Evolutionary conservation across 2,888 invertebrate genomes (phyloP), one percentile per base, ranked within the genome.

Genomic region (Brachyopa scutellaris): DNA sequence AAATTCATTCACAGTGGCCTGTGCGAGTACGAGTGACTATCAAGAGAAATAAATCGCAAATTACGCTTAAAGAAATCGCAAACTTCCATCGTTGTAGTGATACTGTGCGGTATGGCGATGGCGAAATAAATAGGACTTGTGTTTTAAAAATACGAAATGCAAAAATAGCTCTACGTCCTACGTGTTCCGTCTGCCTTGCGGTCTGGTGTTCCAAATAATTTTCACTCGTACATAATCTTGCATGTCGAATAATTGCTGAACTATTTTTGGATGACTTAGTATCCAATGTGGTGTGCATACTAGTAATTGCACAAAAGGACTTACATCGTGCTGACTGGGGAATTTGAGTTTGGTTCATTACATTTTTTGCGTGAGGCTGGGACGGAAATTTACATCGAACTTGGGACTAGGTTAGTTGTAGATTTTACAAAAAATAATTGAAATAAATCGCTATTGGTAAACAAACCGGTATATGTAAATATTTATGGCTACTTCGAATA

Each of bases 231-330:
- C 73, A 67, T 31, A 38, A 55, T 57, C 55, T 57, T 74, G 74
- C 74, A 74, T 74, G 57, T 49, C 55, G 74, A 62, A 73, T 29
- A 51, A 21, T 17, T 40, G 79, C 66, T 61, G 40, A 69, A 67
- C 74, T 80, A 80, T 80, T 80, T 80, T 80, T 62, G 62, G 74
- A 67, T 74, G 74, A 74, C 74, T 80, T 74, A 67, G 66, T 61
- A 53, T 21, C 53, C 51, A 66, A 53, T 55, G 53, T 66, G 31
- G 36, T 53, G 11, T 42, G 23, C 9, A 40, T 53, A n/a, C n/a
- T n/a, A n/a, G n/a, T n/a, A n/a, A n/a, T 26, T 33, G 13, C 40
- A 26, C 2, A 42, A 59, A 29, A 40, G 42, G 59, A 59, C 11
- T 21, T n/a, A 11, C 36, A 38, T 7, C 15, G 29, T n/a, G 51